Conservation (phyloP, 2,113 vertebrate genomes). For the Acanthochromis polyacanthus region DNA sequence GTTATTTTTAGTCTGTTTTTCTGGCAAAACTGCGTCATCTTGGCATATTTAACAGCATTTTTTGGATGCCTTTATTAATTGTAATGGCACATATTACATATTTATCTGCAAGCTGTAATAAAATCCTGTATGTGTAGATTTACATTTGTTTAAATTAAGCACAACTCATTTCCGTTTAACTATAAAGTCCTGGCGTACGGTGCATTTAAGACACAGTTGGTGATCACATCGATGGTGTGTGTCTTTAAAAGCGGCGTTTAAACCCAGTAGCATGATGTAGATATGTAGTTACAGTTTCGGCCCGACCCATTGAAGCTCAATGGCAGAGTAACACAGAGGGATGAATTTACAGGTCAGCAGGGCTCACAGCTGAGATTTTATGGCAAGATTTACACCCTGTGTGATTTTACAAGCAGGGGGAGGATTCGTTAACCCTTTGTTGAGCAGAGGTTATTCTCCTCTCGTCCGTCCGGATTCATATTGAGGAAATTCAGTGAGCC, state of each 20-base stretch:
- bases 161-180: constrained; percentile 2
- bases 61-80: background rate
- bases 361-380: constrained; percentile 84
- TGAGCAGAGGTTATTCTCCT: constrained; percentile 44
- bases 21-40: too few species aligned
- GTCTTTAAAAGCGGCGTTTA: constrained; percentile 52
- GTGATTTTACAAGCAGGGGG: constrained; percentile 73
- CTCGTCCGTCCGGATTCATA: constrained; percentile 40
- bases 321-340: constrained; percentile 64
- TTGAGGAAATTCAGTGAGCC: constrained; percentile 61
- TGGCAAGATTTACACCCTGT: constrained; percentile 79
- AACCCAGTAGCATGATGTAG: constrained; percentile 57
- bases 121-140: constrained; percentile 2
- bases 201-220: background rate
- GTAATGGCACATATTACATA: background rate
- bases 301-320: constrained; percentile 50
- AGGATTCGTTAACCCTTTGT: constrained; percentile 75
- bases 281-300: constrained; percentile 72
- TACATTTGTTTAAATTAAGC: background rate
- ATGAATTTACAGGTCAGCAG: constrained; percentile 80
- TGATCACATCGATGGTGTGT: background rate
- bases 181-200: background rate
- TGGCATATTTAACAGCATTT: background rate
- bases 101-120: background rate
- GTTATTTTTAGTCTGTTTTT: too few species aligned